Evolutionary conservation across 2,797 vertebrate species (phyloP), one percentile per base, ranked within the genome.

Genomic region (Nyctibius grandis): DNA sequence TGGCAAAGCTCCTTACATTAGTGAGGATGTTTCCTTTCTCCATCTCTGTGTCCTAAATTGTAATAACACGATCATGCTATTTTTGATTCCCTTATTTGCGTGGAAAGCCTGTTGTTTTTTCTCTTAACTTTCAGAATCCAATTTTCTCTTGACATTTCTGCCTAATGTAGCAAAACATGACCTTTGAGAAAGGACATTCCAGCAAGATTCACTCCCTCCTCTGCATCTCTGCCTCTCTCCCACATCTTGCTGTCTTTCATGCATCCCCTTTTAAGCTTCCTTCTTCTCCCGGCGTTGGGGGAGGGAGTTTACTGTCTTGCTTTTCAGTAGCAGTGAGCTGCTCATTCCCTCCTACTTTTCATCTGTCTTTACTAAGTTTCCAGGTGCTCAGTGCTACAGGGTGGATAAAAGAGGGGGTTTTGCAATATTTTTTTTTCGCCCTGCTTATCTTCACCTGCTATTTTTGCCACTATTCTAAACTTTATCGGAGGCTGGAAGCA

Each of bases 131-230:
- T 97, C 97, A 93, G 97, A 98, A 99, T 99, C 98, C 98, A 99
- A 98, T 99, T 99, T 99, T 98, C 98, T 98, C 97, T 98, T 98
- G 99, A 99, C 99, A 99, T 99, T 99, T 99, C 98, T 99, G 98
- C 98, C 98, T 96, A 97, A 97, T 98, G 98, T 98, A 97, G 98
- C 98, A 96, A 98, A 98, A 98, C 97, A 97, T 99, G 98, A 99
- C 99, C 99, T 99, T 99, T 99, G 98, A 95, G 97, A 98, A 98
- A 97, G 98, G 98, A 98, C 97, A 93, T 97, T 98, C 98, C 98
- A 98, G 97, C 78, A 95, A 97, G 96, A 96, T 89, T 73, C 95
- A 96, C 93, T 96, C 97, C 96, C 96, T 90, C 40, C 93, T 95
- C 88, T 95, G 92, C 92, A 91, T 94, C 85, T 90, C 63, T 80